A percentile compares a stretch with the other conserved stretches of the same genome.
phyloP scores from a whole-genome alignment of 1,140 invertebrate genomes.

The Pseudachorutes palmiensis region DNA sequence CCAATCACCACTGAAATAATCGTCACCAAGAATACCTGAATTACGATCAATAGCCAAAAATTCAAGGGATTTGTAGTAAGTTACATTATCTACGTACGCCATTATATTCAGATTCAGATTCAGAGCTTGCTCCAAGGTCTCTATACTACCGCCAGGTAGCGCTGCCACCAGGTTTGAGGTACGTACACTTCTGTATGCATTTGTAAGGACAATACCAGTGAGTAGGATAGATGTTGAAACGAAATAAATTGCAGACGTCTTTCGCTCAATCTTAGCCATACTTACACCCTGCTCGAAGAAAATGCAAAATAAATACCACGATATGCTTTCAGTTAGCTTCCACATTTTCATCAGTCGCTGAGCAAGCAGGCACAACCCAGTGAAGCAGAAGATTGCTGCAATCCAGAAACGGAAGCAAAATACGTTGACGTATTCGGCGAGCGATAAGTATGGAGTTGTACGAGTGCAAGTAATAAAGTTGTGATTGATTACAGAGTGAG shows the following conservation, averaged over 20 bases:
- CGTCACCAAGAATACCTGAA: neutral
- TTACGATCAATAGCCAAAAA: neutral
- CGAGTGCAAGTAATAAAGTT: neutral
- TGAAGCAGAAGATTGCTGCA: neutral
- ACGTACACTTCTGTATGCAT: neutral
- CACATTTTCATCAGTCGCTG: neutral
- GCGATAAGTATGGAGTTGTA: neutral
- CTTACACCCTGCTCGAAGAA: neutral
- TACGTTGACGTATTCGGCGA: neutral
- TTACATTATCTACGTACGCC: neutral
- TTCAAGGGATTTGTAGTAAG: neutral
- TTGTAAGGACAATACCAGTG: neutral
- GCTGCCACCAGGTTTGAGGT: neutral
- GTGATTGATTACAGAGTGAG: neutral
- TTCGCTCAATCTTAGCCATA: neutral
- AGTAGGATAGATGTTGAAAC: neutral
- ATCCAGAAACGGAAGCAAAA: neutral
- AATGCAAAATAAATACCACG: neutral
- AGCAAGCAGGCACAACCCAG: neutral
- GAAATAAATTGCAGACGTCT: neutral
- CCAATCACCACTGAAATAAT: too few species aligned
- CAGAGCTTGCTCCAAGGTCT: neutral
- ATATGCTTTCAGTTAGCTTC: neutral
- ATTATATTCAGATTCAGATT: neutral
- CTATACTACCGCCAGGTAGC: neutral